Percentiles rank a stretch among this genome's conserved stretches.
These are phyloP conservation scores for Lacerta agilis DNA, from an alignment of 2,797 vertebrate genomes.

Conservation along the genomic window DNA sequence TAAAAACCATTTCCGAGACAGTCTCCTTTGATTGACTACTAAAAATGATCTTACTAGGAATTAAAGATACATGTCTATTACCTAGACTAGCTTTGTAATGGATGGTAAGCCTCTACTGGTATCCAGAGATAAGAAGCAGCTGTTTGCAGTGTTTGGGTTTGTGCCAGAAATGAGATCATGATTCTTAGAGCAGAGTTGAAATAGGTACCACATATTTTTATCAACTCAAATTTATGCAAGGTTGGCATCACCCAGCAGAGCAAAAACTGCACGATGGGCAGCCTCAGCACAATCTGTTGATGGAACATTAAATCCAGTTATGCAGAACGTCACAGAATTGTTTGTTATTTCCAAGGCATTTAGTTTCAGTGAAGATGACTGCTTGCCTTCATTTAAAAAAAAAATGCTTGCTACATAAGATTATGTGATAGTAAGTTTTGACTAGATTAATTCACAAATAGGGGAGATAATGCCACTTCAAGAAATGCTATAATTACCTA, in stretches of 20 bases:
- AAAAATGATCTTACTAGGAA: conserved; percentile 57
- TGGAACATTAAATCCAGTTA: conserved; percentile 64
- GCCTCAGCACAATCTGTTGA: conserved; percentile 62
- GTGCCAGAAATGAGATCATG: conserved; percentile 62
- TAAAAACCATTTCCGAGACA: conserved; percentile 56
- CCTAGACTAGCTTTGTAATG: conserved; percentile 48
- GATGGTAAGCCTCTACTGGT: conserved; percentile 50
- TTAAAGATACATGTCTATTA: conserved; percentile 58
- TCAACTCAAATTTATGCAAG: conserved; percentile 68
- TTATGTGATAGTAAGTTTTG: conserved; percentile 54
- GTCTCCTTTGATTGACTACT: conserved; percentile 57
- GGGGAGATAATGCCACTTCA: conserved; percentile 42
- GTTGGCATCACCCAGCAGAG: conserved; percentile 61
- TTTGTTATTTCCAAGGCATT: conserved; percentile 69
- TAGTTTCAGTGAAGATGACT: conserved; percentile 55
- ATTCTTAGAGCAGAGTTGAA: conserved; percentile 56
- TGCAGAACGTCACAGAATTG: conserved; percentile 55
- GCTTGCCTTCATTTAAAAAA: conserved; percentile 39
- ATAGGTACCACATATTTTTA: conserved; percentile 61
- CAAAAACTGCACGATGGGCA: conserved; percentile 49
- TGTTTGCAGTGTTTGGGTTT: conserved; percentile 48
- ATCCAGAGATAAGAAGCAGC: conserved; percentile 68
- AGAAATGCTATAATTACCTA: neutral
- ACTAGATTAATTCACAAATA: conserved; percentile 57
- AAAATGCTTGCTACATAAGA: conserved; percentile 47